phyloP scores from a whole-genome alignment of 2,113 vertebrate species.

The Fregetta grallaria region DNA sequence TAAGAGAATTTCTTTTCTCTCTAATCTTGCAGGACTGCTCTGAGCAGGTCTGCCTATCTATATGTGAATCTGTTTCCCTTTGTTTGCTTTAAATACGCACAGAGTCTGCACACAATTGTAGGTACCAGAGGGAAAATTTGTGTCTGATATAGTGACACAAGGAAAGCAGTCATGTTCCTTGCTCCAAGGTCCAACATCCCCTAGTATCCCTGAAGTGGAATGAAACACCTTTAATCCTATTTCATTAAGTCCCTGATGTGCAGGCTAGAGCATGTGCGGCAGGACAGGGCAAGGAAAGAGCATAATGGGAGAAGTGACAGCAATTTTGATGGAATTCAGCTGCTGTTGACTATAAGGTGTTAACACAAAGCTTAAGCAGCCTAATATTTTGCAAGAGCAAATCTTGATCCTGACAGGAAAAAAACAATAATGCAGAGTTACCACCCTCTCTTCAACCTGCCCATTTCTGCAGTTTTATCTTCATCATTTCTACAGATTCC shows the following conservation, averaged over 20 bases:
- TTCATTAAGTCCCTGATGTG: neutral
- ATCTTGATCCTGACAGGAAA: neutral
- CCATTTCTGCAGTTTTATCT: neutral
- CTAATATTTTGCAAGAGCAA: neutral
- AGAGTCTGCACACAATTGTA: neutral
- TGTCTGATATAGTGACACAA: neutral
- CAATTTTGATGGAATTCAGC: neutral
- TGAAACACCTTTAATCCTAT: neutral
- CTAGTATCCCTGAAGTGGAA: neutral
- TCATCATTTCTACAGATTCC: neutral
- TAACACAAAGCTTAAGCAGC: neutral
- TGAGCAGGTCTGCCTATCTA: neutral
- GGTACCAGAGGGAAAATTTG: neutral
- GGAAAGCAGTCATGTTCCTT: neutral
- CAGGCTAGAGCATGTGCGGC: accelerated
- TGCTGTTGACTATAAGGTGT: neutral
- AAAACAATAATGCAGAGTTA: accelerated
- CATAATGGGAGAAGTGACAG: neutral
- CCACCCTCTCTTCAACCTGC: neutral
- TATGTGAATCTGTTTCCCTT: neutral
- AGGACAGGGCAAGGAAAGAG: neutral
- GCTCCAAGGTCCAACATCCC: neutral
- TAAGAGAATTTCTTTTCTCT: neutral
- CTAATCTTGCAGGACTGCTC: neutral
- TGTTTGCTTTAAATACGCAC: neutral